These are phyloP conservation scores for Cryptus armator DNA, from an alignment of 2,888 invertebrate genomes.

Conservation along the genomic window DNA sequence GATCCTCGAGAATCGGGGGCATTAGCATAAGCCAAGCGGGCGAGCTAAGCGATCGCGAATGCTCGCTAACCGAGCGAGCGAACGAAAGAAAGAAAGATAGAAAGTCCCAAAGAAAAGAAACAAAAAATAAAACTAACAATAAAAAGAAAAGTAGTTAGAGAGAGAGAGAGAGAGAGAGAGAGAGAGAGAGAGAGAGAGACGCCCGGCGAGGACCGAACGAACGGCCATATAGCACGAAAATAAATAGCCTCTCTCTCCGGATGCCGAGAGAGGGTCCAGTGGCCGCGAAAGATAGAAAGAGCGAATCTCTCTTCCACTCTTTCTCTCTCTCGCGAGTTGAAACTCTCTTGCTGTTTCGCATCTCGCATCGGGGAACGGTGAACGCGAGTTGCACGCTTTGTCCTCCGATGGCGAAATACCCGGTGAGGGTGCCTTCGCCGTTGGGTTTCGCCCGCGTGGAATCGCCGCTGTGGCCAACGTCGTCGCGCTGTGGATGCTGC, in stretches of 20 bases:
- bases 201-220: slow-evolving; percentile 47
- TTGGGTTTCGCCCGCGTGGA: slow-evolving; percentile 45
- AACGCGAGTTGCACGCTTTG: slow-evolving; percentile 64
- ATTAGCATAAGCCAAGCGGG: slow-evolving; percentile 82
- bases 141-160: slow-evolving; percentile 27
- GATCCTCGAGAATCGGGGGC: slow-evolving; percentile 74
- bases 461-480: slow-evolving; percentile 67
- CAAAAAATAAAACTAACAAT: slow-evolving; percentile 18
- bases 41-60: slow-evolving; percentile 77
- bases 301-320: slow-evolving; percentile 10
- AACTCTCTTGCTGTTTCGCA: not conserved
- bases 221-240: slow-evolving; percentile 82
- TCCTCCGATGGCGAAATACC: slow-evolving; percentile 67
- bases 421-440: slow-evolving; percentile 70
- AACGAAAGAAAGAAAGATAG: slow-evolving; percentile 36
- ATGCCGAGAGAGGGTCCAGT: slow-evolving; percentile 71
- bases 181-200: not conserved
- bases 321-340: not conserved
- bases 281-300: slow-evolving; percentile 56
- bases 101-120: slow-evolving; percentile 17
- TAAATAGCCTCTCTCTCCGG: slow-evolving; percentile 81
- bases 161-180: not conserved
- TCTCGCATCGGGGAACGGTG: slow-evolving; percentile 29
- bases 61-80: slow-evolving; percentile 56
- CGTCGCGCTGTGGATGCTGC: slow-evolving; percentile 64